phyloP scores from a whole-genome alignment of 2,113 vertebrate species.

The Pao palembangensis region DNA sequence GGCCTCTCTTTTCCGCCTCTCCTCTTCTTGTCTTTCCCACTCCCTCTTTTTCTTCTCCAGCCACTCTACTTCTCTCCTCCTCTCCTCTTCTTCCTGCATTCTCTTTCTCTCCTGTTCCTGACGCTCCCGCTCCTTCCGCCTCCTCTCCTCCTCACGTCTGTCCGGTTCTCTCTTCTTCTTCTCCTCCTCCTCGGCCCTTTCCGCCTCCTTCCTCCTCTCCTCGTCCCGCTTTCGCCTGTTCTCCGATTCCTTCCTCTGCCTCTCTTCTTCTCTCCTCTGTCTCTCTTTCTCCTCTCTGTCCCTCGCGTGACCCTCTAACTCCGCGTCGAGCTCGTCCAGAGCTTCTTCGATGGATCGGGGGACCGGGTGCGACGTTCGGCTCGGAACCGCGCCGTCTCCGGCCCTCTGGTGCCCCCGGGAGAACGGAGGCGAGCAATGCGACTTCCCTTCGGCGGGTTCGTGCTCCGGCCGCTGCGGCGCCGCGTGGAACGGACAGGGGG shows the following conservation, averaged over 20 bases:
- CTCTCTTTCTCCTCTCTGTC: conserved; percentile 48
- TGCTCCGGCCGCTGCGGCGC: conserved; percentile 33
- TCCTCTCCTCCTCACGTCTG: conserved; percentile 28
- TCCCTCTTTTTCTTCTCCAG: conserved; percentile 14
- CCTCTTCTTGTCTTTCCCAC: conserved; percentile 27
- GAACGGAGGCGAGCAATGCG: conserved; percentile 44
- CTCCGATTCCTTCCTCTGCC: conserved; percentile 39
- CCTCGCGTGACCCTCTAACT: conserved; percentile 72
- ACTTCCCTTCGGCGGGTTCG: conserved; percentile 44
- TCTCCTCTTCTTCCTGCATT: conserved; percentile 37
- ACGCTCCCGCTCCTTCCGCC: conserved; percentile 18
- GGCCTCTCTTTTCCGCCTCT: conserved; percentile 24
- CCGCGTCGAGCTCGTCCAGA: conserved; percentile 75
- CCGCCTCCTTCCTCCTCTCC: neutral
- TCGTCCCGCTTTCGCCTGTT: conserved; percentile 41
- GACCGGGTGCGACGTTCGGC: conserved; percentile 39
- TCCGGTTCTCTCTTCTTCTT: conserved; percentile 8
- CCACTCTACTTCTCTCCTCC: conserved; percentile 22
- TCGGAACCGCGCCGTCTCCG: conserved; percentile 71
- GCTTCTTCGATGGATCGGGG: conserved; percentile 73
- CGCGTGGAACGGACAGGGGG: conserved; percentile 50
- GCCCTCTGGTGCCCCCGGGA: conserved; percentile 60
- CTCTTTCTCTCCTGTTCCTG: conserved; percentile 39
- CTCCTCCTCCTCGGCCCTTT: neutral
- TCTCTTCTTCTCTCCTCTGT: conserved; percentile 39